A percentile compares a stretch with the other conserved stretches of the same genome.
Conservation (phyloP, 2,888 invertebrate genomes). For the Idaea dimidiata region DNA sequence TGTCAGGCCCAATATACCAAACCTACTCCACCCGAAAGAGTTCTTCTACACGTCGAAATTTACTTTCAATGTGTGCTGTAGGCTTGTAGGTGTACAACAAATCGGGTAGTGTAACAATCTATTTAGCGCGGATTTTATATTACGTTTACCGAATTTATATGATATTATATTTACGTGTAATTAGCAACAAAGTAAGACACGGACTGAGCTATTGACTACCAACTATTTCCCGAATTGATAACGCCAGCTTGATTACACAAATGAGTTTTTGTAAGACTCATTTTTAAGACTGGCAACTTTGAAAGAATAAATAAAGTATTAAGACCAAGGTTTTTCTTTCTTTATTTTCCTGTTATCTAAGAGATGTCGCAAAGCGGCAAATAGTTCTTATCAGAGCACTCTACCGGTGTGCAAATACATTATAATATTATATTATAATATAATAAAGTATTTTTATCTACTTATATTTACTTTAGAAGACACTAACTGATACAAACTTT, state of each 20-base stretch:
- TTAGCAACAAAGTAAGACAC: neutral
- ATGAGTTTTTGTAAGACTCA: neutral
- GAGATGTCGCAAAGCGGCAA: conserved; percentile 1
- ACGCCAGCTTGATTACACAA: neutral
- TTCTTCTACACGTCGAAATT: too few species aligned
- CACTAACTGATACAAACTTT: neutral
- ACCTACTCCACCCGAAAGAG: too few species aligned
- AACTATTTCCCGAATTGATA: neutral
- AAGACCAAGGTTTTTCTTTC: conserved; percentile 1
- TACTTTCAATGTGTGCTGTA: too few species aligned
- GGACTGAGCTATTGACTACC: neutral
- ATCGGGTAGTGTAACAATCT: too few species aligned
- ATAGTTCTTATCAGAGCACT: neutral
- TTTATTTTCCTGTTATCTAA: conserved; percentile 2
- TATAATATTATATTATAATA: conserved; percentile 3
- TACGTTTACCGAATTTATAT: neutral
- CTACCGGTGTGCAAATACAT: neutral
- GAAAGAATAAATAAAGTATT: neutral
- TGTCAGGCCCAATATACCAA: too few species aligned
- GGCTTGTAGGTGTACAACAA: too few species aligned
- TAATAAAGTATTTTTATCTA: neutral
- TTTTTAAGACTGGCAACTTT: neutral
- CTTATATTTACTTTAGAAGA: neutral
- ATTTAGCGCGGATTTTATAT: neutral
- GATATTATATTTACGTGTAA: neutral